These are phyloP conservation scores for Hyphantria cunea DNA, from an alignment of 1,140 invertebrate species.

Conservation along the genomic window DNA sequence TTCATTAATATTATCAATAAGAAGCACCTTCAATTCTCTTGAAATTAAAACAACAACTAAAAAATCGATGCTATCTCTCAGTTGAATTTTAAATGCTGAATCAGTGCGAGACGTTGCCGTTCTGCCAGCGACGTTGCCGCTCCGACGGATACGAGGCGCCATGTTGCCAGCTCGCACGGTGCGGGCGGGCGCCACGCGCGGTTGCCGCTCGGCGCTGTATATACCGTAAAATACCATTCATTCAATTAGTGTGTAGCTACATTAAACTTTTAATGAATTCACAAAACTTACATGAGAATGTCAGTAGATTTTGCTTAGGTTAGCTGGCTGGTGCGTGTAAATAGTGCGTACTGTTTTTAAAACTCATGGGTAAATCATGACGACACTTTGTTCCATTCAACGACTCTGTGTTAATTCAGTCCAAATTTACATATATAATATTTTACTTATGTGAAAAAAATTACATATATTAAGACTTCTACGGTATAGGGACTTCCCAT, in stretches of 20 bases:
- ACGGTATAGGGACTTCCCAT: too few species aligned
- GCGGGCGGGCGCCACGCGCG: slow-evolving; percentile 54
- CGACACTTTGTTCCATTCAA: too few species aligned
- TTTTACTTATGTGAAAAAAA: too few species aligned
- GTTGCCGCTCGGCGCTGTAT: slow-evolving; percentile 54
- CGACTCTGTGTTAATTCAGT: too few species aligned
- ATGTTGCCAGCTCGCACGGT: slow-evolving; percentile 62
- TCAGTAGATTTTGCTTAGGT: too few species aligned
- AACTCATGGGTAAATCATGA: too few species aligned
- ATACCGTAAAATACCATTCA: slow-evolving; percentile 70
- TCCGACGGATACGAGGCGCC: slow-evolving; percentile 56
- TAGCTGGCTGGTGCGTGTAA: slow-evolving; percentile 16
- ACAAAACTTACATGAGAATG: slow-evolving; percentile 34
- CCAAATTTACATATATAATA: too few species aligned
- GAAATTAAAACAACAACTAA: slow-evolving; percentile 39
- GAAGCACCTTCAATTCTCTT: slow-evolving; percentile 33
- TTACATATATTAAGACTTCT: too few species aligned
- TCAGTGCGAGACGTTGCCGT: slow-evolving; percentile 70
- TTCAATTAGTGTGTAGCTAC: slow-evolving; percentile 54
- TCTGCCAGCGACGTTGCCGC: slow-evolving; percentile 46
- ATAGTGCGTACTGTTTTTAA: slow-evolving; percentile 3
- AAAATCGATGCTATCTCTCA: slow-evolving; percentile 49
- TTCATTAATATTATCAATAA: slow-evolving; percentile 4
- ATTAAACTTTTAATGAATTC: slow-evolving; percentile 51
- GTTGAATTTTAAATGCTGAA: slow-evolving; percentile 64